Percentiles rank a stretch among this genome's conserved stretches.
These are phyloP conservation scores for Tetramorium alpestre DNA, from an alignment of 1,140 invertebrate species.

Conservation along the genomic window DNA sequence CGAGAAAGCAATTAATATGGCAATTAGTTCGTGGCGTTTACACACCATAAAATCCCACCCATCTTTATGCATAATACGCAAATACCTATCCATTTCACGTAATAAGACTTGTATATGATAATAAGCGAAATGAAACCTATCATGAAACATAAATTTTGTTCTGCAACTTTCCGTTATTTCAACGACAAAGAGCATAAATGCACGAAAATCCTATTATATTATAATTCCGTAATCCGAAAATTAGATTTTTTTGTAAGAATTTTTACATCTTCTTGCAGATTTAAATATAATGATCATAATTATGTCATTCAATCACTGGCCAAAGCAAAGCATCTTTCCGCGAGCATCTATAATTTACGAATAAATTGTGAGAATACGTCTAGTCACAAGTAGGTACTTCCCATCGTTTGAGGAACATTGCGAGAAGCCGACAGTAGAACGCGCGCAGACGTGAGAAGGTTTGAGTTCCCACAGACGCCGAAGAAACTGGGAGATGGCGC, in stretches of 20 bases:
- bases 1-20: slow-evolving; percentile 80
- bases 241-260: neutral
- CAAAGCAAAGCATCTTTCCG: slow-evolving; percentile 16
- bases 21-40: slow-evolving; percentile 78
- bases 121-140: slow-evolving; percentile 1
- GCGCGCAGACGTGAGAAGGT: slow-evolving; percentile 79
- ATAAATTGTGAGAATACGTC: slow-evolving; percentile 57
- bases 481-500: slow-evolving; percentile 71
- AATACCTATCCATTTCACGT: slow-evolving; percentile 37
- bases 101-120: neutral
- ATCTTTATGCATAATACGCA: slow-evolving; percentile 52
- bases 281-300: slow-evolving; percentile 1
- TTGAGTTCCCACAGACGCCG: slow-evolving; percentile 80
- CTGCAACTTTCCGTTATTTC: neutral
- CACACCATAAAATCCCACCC: slow-evolving; percentile 73
- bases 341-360: slow-evolving; percentile 46
- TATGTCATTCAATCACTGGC: neutral
- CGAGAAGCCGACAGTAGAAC: slow-evolving; percentile 57
- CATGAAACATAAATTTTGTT: neutral
- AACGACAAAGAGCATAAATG: neutral
- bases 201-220: neutral
- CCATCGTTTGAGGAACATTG: slow-evolving; percentile 54
- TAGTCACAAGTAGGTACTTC: slow-evolving; percentile 62
- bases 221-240: neutral
- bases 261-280: neutral